Conservation (phyloP, 2,797 vertebrate species). For the Amblyraja radiata region DNA sequence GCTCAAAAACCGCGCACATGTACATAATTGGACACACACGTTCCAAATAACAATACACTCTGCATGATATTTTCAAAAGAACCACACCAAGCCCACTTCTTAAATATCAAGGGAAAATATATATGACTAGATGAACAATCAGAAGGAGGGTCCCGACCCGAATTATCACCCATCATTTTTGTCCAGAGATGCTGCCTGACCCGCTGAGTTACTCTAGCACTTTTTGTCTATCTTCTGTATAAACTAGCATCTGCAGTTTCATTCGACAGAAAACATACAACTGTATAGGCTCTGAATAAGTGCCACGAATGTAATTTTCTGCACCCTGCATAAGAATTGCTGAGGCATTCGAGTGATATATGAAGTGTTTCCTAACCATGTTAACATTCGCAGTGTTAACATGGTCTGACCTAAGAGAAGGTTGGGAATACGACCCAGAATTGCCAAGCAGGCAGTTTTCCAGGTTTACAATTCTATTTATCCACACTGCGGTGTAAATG, state of each 20-base stretch:
- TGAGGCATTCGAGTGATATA: background rate
- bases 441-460: background rate
- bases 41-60: background rate
- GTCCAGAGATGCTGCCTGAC: too few relatives aligned
- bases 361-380: slow-evolving; percentile 20
- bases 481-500: background rate
- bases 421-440: slow-evolving; percentile 15
- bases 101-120: background rate
- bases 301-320: background rate
- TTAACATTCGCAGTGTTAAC: background rate
- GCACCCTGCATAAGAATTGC: background rate
- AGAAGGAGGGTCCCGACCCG: too few relatives aligned
- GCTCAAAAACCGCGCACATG: too few relatives aligned
- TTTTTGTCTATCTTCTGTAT: too few relatives aligned
- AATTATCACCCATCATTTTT: too few relatives aligned
- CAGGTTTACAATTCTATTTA: slow-evolving; percentile 19
- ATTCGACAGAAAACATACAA: too few relatives aligned
- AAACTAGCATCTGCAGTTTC: too few relatives aligned
- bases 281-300: background rate
- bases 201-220: too few relatives aligned
- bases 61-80: background rate
- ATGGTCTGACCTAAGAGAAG: slow-evolving; percentile 1
- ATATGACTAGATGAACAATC: too few relatives aligned
- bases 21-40: too few relatives aligned
- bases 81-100: background rate